A percentile compares a stretch with the other conserved stretches of the same genome.
Conservation (phyloP, 2,888 invertebrate species). For the Drosophila anomelani region DNA sequence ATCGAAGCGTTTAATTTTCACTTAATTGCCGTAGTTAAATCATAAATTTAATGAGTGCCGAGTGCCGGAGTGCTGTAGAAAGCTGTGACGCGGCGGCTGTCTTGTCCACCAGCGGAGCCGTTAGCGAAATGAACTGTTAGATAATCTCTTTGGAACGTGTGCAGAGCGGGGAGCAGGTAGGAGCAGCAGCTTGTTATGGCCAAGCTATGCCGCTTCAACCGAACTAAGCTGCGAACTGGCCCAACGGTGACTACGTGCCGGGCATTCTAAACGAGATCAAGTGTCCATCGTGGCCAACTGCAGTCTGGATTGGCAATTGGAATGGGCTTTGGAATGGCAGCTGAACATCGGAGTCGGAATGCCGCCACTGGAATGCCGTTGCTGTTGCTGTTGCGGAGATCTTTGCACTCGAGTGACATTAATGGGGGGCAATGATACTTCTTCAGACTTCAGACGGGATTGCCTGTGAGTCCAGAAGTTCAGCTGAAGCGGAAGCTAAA, state of each 20-base stretch:
- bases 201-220: slow-evolving; percentile 43
- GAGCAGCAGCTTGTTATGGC: slow-evolving; percentile 54
- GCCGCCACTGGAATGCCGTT: slow-evolving; percentile 16
- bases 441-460: too few relatives aligned
- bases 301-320: slow-evolving; percentile 15
- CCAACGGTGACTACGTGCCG: slow-evolving; percentile 52
- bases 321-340: background rate
- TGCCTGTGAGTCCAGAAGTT: background rate
- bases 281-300: background rate
- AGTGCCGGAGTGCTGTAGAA: slow-evolving; percentile 48
- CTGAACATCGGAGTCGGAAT: slow-evolving; percentile 3
- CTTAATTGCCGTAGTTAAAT: slow-evolving; percentile 74
- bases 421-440: slow-evolving; percentile 8
- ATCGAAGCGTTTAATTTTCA: slow-evolving; percentile 76
- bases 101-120: slow-evolving; percentile 58
- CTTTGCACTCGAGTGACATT: slow-evolving; percentile 1
- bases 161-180: background rate
- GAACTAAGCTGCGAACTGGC: slow-evolving; percentile 26
- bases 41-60: slow-evolving; percentile 66
- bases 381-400: background rate
- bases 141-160: slow-evolving; percentile 60
- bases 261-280: slow-evolving; percentile 61
- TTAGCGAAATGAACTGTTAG: slow-evolving; percentile 75
- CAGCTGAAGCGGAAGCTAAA: background rate
- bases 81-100: slow-evolving; percentile 39